phyloP scores from a whole-genome alignment of 2,113 vertebrate genomes.

The Hypomesus transpacificus region DNA sequence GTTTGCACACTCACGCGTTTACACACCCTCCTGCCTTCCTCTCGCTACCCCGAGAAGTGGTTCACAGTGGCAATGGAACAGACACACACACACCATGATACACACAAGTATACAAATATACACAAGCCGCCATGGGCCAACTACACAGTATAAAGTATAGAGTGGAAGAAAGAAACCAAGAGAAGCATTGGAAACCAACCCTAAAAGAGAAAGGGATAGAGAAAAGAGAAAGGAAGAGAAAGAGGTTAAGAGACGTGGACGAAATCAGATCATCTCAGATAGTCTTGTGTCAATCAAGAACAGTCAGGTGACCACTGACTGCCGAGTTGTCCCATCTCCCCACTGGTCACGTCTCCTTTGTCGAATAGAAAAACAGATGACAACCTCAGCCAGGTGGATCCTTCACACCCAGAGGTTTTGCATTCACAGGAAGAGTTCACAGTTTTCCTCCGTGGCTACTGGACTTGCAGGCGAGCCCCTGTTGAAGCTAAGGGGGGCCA shows the following conservation, averaged over 20 bases:
- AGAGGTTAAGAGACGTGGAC: slow-evolving; percentile 26
- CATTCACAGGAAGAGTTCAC: slow-evolving; percentile 59
- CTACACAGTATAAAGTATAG: slow-evolving; percentile 24
- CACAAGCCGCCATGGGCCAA: slow-evolving; percentile 57
- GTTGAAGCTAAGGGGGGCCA: no score
- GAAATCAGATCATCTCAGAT: slow-evolving; percentile 20
- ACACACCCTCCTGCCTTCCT: slow-evolving; percentile 59
- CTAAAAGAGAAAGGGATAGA: not conserved
- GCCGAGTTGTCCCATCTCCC: no score
- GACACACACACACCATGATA: slow-evolving; percentile 69
- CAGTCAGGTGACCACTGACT: no score
- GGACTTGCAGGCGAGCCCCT: slow-evolving; percentile 18
- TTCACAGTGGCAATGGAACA: slow-evolving; percentile 74
- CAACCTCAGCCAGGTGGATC: no score
- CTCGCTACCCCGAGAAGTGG: slow-evolving; percentile 66
- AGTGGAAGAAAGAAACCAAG: not conserved
- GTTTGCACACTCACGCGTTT: slow-evolving; percentile 52
- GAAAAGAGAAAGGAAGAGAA: slow-evolving; percentile 27
- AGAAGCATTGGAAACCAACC: not conserved
- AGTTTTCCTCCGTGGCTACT: slow-evolving; percentile 61
- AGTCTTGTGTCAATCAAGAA: no score
- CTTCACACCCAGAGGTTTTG: slow-evolving; percentile 4
- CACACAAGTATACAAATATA: slow-evolving; percentile 69
- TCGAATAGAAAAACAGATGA: no score
- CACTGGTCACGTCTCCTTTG: no score